Evolutionary conservation across 1,140 invertebrate genomes (phyloP).

Genomic region (Chironomus tepperi): DNA sequence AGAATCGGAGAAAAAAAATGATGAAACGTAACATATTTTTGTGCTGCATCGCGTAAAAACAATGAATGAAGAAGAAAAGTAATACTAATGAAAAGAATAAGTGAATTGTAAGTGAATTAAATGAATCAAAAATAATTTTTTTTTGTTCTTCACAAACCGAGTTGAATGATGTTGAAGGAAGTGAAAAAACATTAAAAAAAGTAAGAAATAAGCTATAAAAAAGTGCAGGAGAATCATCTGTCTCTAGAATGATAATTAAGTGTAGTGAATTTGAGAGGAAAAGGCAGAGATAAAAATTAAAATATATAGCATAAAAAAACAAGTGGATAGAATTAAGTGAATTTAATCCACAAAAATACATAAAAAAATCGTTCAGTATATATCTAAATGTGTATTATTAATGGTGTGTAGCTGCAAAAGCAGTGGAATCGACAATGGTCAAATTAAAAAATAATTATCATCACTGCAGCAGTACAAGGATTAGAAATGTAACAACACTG

Average conservation of each 20-base stretch:
- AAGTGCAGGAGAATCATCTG: not conserved
- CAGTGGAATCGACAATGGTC: not conserved
- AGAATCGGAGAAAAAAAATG: not conserved
- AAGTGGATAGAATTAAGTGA: not conserved
- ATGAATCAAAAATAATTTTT: not conserved
- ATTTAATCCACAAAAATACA: not conserved
- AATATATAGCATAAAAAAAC: not conserved
- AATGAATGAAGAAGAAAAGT: not conserved
- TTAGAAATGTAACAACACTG: not conserved
- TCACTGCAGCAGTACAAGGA: constrained; percentile 7
- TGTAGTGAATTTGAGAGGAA: not conserved
- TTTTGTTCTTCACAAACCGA: not conserved
- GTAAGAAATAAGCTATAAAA: not conserved
- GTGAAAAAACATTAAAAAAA: not conserved
- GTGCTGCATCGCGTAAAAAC: not conserved
- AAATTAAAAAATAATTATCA: constrained; percentile 24
- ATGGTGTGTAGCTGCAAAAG: not conserved
- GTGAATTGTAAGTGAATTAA: constrained; percentile 19
- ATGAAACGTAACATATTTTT: too few relatives aligned
- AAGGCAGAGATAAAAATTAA: not conserved
- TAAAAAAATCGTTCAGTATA: not conserved
- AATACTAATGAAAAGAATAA: not conserved
- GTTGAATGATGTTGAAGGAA: not conserved
- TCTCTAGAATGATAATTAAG: not conserved
- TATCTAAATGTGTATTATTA: not conserved